These are phyloP conservation scores for Megaceryle maxima DNA, from an alignment of 2,113 vertebrate genomes.

Conservation along the genomic window DNA sequence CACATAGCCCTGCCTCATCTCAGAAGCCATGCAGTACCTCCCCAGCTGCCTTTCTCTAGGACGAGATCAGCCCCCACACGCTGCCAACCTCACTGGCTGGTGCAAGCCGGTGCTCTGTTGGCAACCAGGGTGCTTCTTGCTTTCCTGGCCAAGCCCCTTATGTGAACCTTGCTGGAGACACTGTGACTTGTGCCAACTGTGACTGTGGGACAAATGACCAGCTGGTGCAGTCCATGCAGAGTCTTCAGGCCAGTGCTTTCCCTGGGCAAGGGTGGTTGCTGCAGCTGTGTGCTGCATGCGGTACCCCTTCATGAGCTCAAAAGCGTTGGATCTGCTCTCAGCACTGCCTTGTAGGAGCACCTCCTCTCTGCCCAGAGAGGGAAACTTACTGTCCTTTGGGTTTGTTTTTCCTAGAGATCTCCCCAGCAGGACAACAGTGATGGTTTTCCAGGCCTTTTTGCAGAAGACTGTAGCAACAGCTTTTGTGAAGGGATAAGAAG, in stretches of 20 bases:
- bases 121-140: not conserved
- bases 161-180: not conserved
- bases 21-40: not conserved
- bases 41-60: not conserved
- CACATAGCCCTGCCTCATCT: not conserved
- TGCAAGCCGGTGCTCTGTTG: not conserved
- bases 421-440: not conserved
- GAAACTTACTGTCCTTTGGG: too few species aligned
- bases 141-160: not conserved
- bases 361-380: not conserved
- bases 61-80: too few species aligned
- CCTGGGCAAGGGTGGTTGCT: not conserved
- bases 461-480: not conserved
- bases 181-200: not conserved
- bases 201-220: not conserved
- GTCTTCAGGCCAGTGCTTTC: not conserved
- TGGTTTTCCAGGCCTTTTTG: not conserved
- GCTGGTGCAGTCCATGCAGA: not conserved
- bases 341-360: not conserved
- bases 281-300: not conserved
- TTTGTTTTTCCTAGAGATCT: not conserved
- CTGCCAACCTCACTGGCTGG: not conserved
- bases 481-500: not conserved
- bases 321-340: not conserved
- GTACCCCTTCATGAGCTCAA: not conserved